Conservation (phyloP, 2,888 invertebrate species). For the Trichopria drosophilae region DNA sequence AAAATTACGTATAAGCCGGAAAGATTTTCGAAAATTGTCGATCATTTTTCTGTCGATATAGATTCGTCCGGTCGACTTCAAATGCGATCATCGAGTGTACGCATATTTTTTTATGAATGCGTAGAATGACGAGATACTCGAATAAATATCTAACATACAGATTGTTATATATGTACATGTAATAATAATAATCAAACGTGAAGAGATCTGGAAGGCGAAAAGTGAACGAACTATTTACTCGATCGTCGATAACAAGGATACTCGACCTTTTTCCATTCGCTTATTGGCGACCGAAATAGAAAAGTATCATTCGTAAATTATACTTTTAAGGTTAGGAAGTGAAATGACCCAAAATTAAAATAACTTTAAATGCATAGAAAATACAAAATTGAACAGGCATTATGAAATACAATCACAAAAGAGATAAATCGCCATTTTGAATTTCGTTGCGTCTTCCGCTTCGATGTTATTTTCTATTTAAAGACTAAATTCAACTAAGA, state of each 20-base stretch:
- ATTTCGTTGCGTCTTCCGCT: no score
- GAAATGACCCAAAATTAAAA: constrained; percentile 10
- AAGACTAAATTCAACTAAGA: constrained; percentile 5
- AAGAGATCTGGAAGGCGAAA: constrained; percentile 50
- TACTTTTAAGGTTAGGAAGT: constrained; percentile 8
- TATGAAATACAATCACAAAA: constrained; percentile 5
- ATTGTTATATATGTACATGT: constrained; percentile 30
- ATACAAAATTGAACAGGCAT: constrained; percentile 5
- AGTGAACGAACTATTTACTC: constrained; percentile 46
- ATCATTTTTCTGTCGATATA: no score
- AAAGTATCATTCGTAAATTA: constrained; percentile 5
- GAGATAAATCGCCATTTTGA: no score
- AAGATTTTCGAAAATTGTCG: no score
- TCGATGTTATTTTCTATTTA: no score
- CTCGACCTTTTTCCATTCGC: constrained; percentile 36
- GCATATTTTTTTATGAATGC: no score
- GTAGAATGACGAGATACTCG: no score
- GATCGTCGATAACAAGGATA: constrained; percentile 30
- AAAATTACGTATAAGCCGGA: no score
- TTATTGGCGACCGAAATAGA: constrained; percentile 35
- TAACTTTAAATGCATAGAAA: constrained; percentile 6
- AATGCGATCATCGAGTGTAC: no score
- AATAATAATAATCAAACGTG: constrained; percentile 35
- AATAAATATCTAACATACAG: constrained; percentile 22
- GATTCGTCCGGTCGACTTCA: no score